Conservation (phyloP, 2,888 invertebrate genomes). For the Gastrophysa polygoni region DNA sequence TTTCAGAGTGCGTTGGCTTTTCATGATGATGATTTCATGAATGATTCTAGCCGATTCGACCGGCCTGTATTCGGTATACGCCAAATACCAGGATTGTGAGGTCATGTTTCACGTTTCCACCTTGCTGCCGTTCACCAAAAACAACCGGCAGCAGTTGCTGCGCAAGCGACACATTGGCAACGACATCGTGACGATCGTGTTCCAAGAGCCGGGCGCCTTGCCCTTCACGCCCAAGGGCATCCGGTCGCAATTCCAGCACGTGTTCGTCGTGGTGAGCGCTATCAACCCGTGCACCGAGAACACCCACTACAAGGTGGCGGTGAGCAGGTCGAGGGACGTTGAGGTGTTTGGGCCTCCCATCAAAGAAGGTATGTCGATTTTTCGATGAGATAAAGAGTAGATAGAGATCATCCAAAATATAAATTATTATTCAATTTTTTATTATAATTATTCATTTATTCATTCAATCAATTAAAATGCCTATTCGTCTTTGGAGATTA, state of each 20-base stretch:
- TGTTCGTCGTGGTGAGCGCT: conserved; percentile 90
- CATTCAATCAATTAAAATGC: too few species aligned
- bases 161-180: conserved; percentile 97
- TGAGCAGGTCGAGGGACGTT: conserved; percentile 85
- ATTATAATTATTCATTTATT: too few species aligned
- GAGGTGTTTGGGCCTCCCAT: conserved; percentile 96
- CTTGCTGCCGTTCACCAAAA: conserved; percentile 93
- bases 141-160: conserved; percentile 92
- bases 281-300: conserved; percentile 91
- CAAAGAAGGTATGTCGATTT: conserved; percentile 61
- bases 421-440: too few species aligned
- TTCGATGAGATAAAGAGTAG: too few species aligned
- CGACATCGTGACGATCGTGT: conserved; percentile 96
- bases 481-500: too few species aligned
- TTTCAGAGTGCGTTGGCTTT: too few species aligned
- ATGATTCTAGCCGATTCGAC: conserved; percentile 79
- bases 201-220: conserved; percentile 88
- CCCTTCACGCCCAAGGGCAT: conserved; percentile 95
- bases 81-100: conserved; percentile 89
- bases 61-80: conserved; percentile 90
- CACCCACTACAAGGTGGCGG: conserved; percentile 78
- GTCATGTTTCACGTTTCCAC: conserved; percentile 98
- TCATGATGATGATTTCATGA: neutral
- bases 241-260: conserved; percentile 96
- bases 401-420: too few species aligned